phyloP scores from a whole-genome alignment of 2,888 invertebrate species.

The Operophtera brumata region DNA sequence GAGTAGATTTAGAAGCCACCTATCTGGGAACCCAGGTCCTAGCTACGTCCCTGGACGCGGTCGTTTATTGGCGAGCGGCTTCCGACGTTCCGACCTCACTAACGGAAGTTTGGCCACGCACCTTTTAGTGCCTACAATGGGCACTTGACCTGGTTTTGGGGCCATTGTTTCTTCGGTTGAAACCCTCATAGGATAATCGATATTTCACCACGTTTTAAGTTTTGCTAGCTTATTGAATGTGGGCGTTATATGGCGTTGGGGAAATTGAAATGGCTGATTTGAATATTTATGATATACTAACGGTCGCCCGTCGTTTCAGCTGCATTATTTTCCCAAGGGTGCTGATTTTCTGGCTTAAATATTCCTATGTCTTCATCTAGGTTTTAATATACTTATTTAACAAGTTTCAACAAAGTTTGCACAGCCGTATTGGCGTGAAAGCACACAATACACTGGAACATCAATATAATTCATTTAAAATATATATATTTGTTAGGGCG shows the following conservation, averaged over 20 bases:
- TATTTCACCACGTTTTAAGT: slow-evolving; percentile 30
- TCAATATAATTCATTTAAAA: too few species aligned
- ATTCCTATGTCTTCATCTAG: too few species aligned
- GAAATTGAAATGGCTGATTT: neutral
- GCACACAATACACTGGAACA: too few species aligned
- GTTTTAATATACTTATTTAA: too few species aligned
- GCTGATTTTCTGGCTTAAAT: too few species aligned
- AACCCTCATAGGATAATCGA: slow-evolving; percentile 32
- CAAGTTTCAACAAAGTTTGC: too few species aligned
- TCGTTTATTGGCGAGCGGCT: slow-evolving; percentile 23
- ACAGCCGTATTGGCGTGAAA: too few species aligned
- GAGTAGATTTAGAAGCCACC: neutral
- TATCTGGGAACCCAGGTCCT: neutral
- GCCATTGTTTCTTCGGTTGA: slow-evolving; percentile 33
- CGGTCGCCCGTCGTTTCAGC: too few species aligned
- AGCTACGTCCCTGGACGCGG: slow-evolving; percentile 9
- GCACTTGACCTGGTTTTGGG: slow-evolving; percentile 36
- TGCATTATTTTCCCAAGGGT: too few species aligned
- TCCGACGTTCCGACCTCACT: slow-evolving; percentile 29
- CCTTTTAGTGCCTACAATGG: slow-evolving; percentile 38
- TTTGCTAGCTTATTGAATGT: slow-evolving; percentile 23
- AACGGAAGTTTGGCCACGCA: slow-evolving; percentile 38
- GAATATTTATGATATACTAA: neutral
- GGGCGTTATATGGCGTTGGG: slow-evolving; percentile 3
- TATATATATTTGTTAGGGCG: too few species aligned